Percentiles rank a stretch among this genome's conserved stretches.
Conservation (phyloP, 2,888 invertebrate species). For the Emmelina monodactyla region DNA sequence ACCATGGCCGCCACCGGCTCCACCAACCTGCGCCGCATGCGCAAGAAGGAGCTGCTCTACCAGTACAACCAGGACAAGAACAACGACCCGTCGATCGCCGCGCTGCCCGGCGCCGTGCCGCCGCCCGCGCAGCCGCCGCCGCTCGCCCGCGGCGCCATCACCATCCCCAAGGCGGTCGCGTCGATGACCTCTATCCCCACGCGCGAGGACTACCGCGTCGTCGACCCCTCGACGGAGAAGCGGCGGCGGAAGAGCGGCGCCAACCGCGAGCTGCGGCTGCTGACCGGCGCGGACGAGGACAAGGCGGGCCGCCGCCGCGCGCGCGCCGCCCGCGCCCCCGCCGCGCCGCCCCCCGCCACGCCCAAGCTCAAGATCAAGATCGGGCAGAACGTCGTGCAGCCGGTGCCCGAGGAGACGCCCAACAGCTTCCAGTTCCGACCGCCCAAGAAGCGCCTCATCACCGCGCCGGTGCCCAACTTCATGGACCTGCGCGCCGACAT, state of each 20-base stretch:
- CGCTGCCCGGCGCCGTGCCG: constrained; percentile 53
- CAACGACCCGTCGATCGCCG: constrained; percentile 71
- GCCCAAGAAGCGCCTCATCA: constrained; percentile 78
- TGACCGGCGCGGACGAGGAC: constrained; percentile 67
- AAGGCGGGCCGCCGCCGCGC: constrained; percentile 38
- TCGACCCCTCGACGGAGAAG: constrained; percentile 71
- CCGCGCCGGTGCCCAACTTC: constrained; percentile 73
- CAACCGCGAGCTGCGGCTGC: constrained; percentile 69
- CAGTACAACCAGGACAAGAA: constrained; percentile 85
- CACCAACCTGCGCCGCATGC: constrained; percentile 83
- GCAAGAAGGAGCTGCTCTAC: constrained; percentile 86
- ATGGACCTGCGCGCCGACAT: constrained; percentile 84
- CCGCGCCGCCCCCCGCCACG: constrained; percentile 42
- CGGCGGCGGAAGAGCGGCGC: constrained; percentile 61
- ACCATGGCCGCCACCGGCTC: constrained; percentile 53
- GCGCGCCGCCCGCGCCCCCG: constrained; percentile 32
- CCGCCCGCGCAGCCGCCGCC: constrained; percentile 68
- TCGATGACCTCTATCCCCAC: constrained; percentile 89
- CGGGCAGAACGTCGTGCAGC: constrained; percentile 66
- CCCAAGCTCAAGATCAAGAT: constrained; percentile 83
- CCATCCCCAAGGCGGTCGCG: constrained; percentile 88
- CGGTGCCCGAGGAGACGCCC: constrained; percentile 40
- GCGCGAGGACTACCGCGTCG: constrained; percentile 79
- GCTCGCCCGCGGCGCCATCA: constrained; percentile 74
- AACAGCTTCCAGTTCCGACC: constrained; percentile 69